A percentile compares a stretch with the other conserved stretches of the same genome.
These are phyloP conservation scores for Pseudorhombus dupliciocellatus DNA, from an alignment of 2,113 vertebrate species.

Conservation along the genomic window DNA sequence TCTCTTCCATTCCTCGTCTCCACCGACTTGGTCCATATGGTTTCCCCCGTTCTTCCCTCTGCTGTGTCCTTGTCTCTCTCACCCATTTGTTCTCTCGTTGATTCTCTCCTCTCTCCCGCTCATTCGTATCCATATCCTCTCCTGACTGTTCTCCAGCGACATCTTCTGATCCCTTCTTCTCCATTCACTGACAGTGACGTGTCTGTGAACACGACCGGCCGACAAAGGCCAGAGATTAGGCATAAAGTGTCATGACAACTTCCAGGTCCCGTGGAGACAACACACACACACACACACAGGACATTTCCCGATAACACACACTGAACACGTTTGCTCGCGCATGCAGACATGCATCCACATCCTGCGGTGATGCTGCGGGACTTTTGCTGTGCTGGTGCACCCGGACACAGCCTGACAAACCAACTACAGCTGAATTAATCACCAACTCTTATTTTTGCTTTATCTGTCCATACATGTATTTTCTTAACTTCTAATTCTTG, in stretches of 20 bases:
- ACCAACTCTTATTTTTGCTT: slow-evolving; percentile 6
- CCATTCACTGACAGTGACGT: background rate
- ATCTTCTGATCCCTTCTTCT: background rate
- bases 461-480: no score
- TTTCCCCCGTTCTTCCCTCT: background rate
- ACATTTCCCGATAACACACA: background rate
- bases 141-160: background rate
- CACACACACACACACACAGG: slow-evolving; percentile 4
- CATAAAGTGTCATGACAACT: slow-evolving; percentile 8
- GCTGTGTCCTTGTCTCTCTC: background rate
- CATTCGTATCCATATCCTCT: background rate
- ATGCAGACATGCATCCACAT: no score
- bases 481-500: no score
- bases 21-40: background rate
- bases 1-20: background rate
- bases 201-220: background rate
- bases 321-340: background rate
- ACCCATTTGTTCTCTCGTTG: slow-evolving; percentile 8
- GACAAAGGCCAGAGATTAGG: slow-evolving; percentile 38
- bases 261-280: slow-evolving; percentile 10
- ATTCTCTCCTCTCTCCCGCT: background rate
- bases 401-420: background rate
- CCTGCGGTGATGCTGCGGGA: no score
- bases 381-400: no score
- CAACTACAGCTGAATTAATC: background rate